Evolutionary conservation across 2,888 invertebrate species (phyloP).

Genomic region (Orchesella flavescens): DNA sequence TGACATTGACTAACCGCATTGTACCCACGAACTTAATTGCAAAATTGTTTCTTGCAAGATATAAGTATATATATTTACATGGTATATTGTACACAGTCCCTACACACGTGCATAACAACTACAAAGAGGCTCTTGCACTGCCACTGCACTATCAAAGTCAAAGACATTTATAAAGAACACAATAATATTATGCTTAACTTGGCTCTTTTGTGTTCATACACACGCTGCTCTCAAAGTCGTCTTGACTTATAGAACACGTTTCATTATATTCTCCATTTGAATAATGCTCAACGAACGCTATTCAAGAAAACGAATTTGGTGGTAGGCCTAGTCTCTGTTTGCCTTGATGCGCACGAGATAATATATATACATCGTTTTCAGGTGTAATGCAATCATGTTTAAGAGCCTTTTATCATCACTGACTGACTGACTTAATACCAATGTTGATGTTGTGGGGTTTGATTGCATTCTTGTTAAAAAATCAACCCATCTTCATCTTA

Average conservation of each 20-base stretch:
- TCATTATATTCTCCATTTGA: not conserved
- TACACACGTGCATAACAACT: not conserved
- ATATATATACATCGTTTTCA: not conserved
- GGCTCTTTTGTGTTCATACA: no score
- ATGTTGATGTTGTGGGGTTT: not conserved
- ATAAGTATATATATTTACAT: not conserved
- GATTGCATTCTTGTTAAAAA: no score
- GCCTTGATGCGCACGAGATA: no score
- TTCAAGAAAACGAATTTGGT: no score
- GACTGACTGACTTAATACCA: not conserved
- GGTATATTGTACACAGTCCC: not conserved
- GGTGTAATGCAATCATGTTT: not conserved
- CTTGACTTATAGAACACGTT: not conserved
- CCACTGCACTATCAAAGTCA: no score
- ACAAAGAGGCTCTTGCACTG: not conserved
- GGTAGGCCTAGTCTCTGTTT: not conserved
- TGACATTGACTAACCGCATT: conserved; percentile 57
- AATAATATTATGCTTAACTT: no score
- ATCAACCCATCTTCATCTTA: no score
- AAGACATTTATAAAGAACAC: no score
- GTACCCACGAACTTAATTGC: conserved; percentile 13
- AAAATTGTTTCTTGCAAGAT: not conserved
- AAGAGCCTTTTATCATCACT: not conserved
- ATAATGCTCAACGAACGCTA: no score
- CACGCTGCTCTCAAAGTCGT: no score